Percentiles rank a stretch among this genome's conserved stretches.
Evolutionary conservation across 2,113 vertebrate genomes (phyloP).

Genomic region (Oreocharis arfaki): DNA sequence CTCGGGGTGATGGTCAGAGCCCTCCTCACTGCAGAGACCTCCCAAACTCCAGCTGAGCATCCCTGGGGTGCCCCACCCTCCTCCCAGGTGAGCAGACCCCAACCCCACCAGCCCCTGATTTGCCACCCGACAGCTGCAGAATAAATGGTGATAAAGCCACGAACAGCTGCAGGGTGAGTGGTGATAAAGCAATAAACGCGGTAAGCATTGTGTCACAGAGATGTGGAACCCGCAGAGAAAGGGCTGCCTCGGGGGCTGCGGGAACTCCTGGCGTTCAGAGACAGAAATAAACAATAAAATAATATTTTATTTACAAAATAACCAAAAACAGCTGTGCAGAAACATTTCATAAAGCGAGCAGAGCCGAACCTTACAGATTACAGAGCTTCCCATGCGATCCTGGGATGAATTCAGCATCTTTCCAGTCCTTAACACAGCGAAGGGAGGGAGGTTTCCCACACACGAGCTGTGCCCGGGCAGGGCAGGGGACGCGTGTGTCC

Average conservation of each 20-base stretch:
- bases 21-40: fast-evolving
- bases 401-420: background rate
- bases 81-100: background rate
- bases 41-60: background rate
- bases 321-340: background rate
- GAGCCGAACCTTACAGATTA: background rate
- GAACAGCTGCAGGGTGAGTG: background rate
- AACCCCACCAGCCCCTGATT: background rate
- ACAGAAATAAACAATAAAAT: fast-evolving
- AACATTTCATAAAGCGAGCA: background rate
- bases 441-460: background rate
- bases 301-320: background rate
- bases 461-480: fast-evolving
- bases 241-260: background rate
- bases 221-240: fast-evolving
- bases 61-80: fast-evolving
- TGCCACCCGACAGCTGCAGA: background rate
- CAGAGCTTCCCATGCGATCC: fast-evolving
- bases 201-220: fast-evolving
- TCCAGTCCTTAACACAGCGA: fast-evolving
- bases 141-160: fast-evolving
- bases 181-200: fast-evolving
- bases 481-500: fast-evolving
- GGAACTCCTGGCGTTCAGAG: fast-evolving
- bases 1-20: fast-evolving